Evolutionary conservation across 2,797 vertebrate species (phyloP).

Genomic region (Knipowitschia caucasica): DNA sequence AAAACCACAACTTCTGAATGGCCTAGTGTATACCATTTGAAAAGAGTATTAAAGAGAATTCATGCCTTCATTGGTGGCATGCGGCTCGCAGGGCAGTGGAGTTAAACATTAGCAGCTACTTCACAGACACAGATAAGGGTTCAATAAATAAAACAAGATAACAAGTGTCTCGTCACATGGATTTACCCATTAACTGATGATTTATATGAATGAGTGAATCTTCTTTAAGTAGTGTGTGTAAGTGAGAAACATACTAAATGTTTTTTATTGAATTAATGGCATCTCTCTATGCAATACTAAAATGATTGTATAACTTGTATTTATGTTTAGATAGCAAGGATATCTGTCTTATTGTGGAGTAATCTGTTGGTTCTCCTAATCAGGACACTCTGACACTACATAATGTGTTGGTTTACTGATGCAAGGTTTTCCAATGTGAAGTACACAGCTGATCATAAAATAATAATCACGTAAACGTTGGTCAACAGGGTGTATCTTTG

Average conservation of each 20-base stretch:
- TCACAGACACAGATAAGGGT: slow-evolving; percentile 24
- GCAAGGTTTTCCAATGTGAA: not conserved
- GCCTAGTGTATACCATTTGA: too few species aligned
- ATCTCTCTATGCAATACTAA: too few species aligned
- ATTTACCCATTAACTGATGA: not conserved
- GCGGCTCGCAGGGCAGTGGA: slow-evolving; percentile 1
- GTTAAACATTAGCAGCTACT: slow-evolving; percentile 56
- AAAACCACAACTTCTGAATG: not conserved
- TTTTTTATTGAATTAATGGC: too few species aligned
- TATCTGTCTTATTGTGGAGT: not conserved
- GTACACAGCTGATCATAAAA: not conserved
- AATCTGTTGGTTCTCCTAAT: not conserved
- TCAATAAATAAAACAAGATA: slow-evolving; percentile 10
- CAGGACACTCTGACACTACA: not conserved
- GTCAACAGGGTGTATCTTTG: not conserved
- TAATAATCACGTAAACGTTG: not conserved
- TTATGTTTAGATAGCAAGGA: too few species aligned
- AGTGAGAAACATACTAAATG: too few species aligned
- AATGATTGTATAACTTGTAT: too few species aligned
- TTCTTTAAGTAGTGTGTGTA: too few species aligned
- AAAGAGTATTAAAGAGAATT: too few species aligned
- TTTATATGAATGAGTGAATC: too few species aligned
- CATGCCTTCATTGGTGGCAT: slow-evolving; percentile 27
- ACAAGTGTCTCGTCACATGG: not conserved
- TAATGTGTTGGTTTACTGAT: too few species aligned